phyloP scores from a whole-genome alignment of 2,888 invertebrate genomes.

The Metalampra italica region DNA sequence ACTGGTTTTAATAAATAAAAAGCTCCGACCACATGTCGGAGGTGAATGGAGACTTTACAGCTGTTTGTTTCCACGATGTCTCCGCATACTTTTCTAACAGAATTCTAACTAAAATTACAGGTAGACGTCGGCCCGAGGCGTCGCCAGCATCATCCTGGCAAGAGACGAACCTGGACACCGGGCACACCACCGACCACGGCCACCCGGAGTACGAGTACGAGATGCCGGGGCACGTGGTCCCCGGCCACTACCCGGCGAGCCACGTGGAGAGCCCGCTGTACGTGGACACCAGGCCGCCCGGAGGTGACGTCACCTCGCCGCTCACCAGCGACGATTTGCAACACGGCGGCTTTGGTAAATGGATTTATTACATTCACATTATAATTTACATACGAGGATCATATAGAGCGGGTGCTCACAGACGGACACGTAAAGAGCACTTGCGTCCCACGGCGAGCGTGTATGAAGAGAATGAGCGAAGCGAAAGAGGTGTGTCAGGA shows the following conservation, averaged over 20 bases:
- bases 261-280: slow-evolving; percentile 81
- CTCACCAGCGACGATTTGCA: slow-evolving; percentile 65
- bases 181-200: slow-evolving; percentile 85
- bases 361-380: background rate
- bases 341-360: slow-evolving; percentile 53
- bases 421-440: too few relatives aligned
- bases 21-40: too few relatives aligned
- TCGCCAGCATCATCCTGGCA: slow-evolving; percentile 86
- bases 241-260: slow-evolving; percentile 49
- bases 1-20: too few relatives aligned
- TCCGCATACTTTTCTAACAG: too few relatives aligned
- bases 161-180: slow-evolving; percentile 93
- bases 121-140: slow-evolving; percentile 49
- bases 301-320: slow-evolving; percentile 52
- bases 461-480: too few relatives aligned
- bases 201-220: slow-evolving; percentile 61
- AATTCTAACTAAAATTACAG: slow-evolving; percentile 17
- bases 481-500: too few relatives aligned
- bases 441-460: too few relatives aligned
- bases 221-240: slow-evolving; percentile 35
- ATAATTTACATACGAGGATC: too few relatives aligned
- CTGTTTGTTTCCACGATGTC: too few relatives aligned
- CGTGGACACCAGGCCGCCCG: slow-evolving; percentile 80
- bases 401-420: too few relatives aligned
- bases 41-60: too few relatives aligned